These are phyloP conservation scores for Pelecanus crispus DNA, from an alignment of 2,113 vertebrate species.

Conservation along the genomic window DNA sequence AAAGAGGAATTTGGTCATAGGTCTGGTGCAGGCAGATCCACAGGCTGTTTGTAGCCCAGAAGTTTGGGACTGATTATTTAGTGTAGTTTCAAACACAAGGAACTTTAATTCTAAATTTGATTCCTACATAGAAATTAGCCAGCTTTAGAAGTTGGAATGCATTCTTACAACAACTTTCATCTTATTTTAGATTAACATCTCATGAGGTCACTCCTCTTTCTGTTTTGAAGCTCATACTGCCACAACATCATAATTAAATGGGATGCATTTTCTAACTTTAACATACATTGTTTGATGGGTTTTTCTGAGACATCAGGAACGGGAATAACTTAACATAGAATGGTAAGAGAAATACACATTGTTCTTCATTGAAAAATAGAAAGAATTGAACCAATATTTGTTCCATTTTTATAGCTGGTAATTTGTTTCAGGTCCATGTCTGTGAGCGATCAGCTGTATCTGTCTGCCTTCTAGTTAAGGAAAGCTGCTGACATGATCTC, in stretches of 20 bases:
- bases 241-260: conserved; percentile 50
- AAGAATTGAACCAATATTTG: not conserved
- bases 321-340: not conserved
- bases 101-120: conserved; percentile 13
- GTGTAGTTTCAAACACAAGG: not conserved
- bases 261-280: conserved; percentile 47
- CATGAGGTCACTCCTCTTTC: not conserved
- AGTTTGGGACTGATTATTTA: not conserved
- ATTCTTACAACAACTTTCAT: conserved; percentile 5
- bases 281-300: conserved; percentile 1
- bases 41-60: not conserved
- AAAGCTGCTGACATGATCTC: not conserved
- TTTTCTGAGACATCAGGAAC: not conserved
- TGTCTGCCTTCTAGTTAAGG: not conserved
- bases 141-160: not conserved
- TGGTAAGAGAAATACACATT: not conserved
- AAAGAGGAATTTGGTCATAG: not conserved
- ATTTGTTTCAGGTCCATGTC: not conserved
- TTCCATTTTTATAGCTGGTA: not conserved
- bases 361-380: not conserved
- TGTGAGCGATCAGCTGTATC: not conserved
- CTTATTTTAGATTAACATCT: conserved; percentile 39
- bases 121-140: conserved; percentile 30
- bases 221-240: conserved; percentile 8
- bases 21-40: not conserved